A percentile compares a stretch with the other conserved stretches of the same genome.
Conservation (phyloP, 2,797 vertebrate species). For the Echiichthys vipera region DNA sequence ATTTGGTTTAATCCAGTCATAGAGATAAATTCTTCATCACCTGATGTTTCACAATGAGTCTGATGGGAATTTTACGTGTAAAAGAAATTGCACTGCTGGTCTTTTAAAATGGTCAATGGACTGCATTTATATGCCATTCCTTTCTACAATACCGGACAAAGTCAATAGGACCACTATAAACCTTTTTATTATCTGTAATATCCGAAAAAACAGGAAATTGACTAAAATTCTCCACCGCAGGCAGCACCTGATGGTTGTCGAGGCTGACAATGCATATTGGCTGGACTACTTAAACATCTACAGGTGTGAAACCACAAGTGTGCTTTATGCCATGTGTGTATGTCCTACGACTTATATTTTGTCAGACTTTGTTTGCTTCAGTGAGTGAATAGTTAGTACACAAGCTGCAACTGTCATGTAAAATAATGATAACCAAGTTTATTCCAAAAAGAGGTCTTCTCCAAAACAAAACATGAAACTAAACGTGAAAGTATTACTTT, state of each 20-base stretch:
- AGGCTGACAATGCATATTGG: constrained; percentile 11
- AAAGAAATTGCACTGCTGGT: neutral
- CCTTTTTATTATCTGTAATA: neutral
- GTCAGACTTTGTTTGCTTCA: neutral
- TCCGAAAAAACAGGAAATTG: constrained; percentile 24
- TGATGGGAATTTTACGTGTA: constrained; percentile 29
- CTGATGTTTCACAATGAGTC: constrained; percentile 68
- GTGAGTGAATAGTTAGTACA: neutral
- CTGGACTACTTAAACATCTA: constrained; percentile 32
- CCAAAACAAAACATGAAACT: neutral
- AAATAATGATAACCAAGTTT: neutral
- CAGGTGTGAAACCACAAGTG: constrained; percentile 70
- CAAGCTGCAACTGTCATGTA: neutral
- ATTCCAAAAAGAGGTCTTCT: neutral
- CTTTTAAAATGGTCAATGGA: no score
- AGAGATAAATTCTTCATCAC: constrained; percentile 54
- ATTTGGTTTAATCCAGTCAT: constrained; percentile 61
- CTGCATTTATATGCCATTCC: no score
- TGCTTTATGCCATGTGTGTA: constrained; percentile 15
- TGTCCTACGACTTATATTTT: neutral
- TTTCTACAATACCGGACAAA: no score
- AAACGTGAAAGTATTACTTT: neutral
- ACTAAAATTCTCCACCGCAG: neutral
- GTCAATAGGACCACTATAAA: neutral
- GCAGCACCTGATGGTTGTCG: neutral